These are phyloP conservation scores for Festucalex cinctus DNA, from an alignment of 2,113 vertebrate species.

Conservation along the genomic window DNA sequence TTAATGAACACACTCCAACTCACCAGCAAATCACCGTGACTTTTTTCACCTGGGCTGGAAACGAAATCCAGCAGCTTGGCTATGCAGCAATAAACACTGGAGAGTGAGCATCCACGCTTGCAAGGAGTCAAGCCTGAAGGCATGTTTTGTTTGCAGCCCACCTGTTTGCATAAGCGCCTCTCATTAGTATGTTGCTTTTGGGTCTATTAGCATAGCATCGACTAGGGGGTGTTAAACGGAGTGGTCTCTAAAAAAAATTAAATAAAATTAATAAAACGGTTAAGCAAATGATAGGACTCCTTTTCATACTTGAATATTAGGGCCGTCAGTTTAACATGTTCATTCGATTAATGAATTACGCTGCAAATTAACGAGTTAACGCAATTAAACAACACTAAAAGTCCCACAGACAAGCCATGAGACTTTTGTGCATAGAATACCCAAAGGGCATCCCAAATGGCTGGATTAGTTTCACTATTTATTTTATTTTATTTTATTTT, in stretches of 20 bases:
- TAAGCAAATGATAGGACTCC: constrained; percentile 24
- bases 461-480: too few species aligned
- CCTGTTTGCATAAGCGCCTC: constrained; percentile 23
- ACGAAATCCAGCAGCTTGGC: constrained; percentile 18
- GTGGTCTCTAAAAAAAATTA: constrained; percentile 24
- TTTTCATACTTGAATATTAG: background rate
- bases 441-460: too few species aligned
- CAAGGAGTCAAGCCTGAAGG: constrained; percentile 25
- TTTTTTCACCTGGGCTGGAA: constrained; percentile 44
- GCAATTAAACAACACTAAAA: too few species aligned
- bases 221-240: constrained; percentile 30
- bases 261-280: constrained; percentile 14
- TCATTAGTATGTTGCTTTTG: constrained; percentile 49
- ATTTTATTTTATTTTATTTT: too few species aligned
- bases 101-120: constrained; percentile 8
- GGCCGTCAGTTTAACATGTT: too few species aligned
- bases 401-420: too few species aligned
- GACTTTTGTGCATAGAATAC: too few species aligned
- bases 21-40: constrained; percentile 22
- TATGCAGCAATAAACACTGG: constrained; percentile 6
- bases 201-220: constrained; percentile 27
- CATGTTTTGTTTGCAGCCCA: constrained; percentile 29
- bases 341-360: too few species aligned
- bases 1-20: constrained; percentile 52
- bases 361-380: too few species aligned